A percentile compares a stretch with the other conserved stretches of the same genome.
Evolutionary conservation across 2,113 vertebrate species (phyloP).

Genomic region (Crotalus helleri): DNA sequence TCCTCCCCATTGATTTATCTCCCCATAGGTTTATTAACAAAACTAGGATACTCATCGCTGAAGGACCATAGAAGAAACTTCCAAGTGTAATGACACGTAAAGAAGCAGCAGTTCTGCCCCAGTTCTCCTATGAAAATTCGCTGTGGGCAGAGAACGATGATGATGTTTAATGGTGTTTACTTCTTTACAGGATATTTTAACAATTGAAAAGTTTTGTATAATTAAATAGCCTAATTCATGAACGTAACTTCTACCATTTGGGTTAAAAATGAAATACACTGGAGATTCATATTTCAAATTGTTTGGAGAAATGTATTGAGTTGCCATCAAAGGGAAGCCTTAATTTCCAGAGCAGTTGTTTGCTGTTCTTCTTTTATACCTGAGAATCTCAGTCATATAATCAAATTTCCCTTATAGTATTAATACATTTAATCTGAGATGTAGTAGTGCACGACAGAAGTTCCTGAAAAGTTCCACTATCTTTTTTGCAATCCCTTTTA

Average conservation of each 20-base stretch:
- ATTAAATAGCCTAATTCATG: conserved; percentile 67
- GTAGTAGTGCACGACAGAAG: conserved; percentile 38
- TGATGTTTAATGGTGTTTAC: conserved; percentile 82
- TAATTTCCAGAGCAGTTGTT: conserved; percentile 18
- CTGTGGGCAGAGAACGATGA: conserved; percentile 86
- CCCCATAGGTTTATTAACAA: conserved; percentile 99
- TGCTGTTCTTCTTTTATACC: conserved; percentile 29
- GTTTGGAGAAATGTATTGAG: not conserved
- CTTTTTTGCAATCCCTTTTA: conserved; percentile 18
- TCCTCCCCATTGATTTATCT: conserved; percentile 99
- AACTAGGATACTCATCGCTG: conserved; percentile 96
- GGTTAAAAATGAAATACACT: conserved; percentile 42
- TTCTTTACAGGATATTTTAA: conserved; percentile 79
- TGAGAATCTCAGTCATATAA: not conserved
- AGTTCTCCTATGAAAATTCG: conserved; percentile 86
- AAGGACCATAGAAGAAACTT: conserved; percentile 92
- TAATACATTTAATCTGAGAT: conserved; percentile 61
- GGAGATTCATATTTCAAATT: conserved; percentile 49
- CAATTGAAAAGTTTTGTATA: conserved; percentile 69
- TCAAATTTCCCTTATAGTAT: conserved; percentile 38
- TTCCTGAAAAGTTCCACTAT: conserved; percentile 43
- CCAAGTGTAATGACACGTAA: conserved; percentile 99
- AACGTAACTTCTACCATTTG: conserved; percentile 54
- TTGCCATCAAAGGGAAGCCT: not conserved
- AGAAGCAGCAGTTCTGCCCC: conserved; percentile 87